These are phyloP conservation scores for Scolopax rusticola DNA, from an alignment of 2,797 vertebrate species.

Conservation along the genomic window DNA sequence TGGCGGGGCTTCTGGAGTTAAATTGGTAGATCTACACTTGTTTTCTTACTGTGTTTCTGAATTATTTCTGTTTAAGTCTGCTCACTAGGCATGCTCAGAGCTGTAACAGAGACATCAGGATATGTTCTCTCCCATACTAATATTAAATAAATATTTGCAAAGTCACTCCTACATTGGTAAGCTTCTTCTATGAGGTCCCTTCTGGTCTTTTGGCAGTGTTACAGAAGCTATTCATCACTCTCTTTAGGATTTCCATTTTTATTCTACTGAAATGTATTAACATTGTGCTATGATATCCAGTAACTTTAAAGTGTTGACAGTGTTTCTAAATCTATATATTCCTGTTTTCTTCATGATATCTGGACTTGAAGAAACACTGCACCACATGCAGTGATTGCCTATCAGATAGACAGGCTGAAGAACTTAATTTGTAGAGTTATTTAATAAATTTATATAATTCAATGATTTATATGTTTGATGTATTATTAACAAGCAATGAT, in stretches of 20 bases:
- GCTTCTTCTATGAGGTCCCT: constrained; percentile 29
- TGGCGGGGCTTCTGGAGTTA: neutral
- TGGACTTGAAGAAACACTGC: neutral
- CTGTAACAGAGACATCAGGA: neutral
- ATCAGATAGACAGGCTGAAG: neutral
- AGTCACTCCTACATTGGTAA: constrained; percentile 46
- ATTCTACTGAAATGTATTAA: constrained; percentile 24
- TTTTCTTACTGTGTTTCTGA: neutral
- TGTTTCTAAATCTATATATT: constrained; percentile 37
- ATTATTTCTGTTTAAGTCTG: neutral
- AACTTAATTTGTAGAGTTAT: neutral
- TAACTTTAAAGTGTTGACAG: constrained; percentile 33
- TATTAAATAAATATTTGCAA: constrained; percentile 68
- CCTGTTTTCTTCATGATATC: neutral
- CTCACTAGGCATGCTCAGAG: neutral
- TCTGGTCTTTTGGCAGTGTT: constrained; percentile 57
- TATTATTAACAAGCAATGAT: neutral
- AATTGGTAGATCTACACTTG: neutral
- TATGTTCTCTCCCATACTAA: constrained; percentile 8
- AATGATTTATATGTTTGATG: neutral
- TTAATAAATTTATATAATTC: neutral
- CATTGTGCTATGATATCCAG: neutral
- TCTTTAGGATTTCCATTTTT: constrained; percentile 37
- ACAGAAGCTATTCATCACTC: constrained; percentile 42
- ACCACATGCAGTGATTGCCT: neutral